Conservation (phyloP, 2,113 vertebrate species). For the Chascanopsetta lugubris region DNA sequence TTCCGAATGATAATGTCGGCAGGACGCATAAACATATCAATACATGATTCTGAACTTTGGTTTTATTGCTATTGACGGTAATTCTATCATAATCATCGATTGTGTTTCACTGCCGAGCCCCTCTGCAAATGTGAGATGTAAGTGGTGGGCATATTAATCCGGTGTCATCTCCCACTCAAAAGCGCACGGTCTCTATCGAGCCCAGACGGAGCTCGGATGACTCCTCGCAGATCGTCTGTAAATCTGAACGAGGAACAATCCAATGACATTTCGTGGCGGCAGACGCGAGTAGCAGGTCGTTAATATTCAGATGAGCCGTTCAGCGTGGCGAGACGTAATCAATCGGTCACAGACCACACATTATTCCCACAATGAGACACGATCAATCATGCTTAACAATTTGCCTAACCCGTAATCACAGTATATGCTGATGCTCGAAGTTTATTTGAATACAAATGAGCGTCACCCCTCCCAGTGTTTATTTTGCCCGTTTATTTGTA, state of each 20-base stretch:
- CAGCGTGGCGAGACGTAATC: slow-evolving; percentile 37
- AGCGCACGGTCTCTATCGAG: neutral
- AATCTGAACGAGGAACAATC: slow-evolving; percentile 30
- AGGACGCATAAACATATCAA: no score
- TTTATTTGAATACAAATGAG: slow-evolving; percentile 75
- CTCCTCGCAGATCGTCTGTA: slow-evolving; percentile 4
- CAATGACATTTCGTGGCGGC: slow-evolving; percentile 34
- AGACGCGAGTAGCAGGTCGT: slow-evolving; percentile 33
- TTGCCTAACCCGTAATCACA: slow-evolving; percentile 66
- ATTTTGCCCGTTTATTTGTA: neutral
- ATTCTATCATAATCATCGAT: no score
- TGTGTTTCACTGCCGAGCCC: no score
- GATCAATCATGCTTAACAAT: slow-evolving; percentile 73
- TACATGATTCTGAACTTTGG: no score
- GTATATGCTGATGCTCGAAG: slow-evolving; percentile 64
- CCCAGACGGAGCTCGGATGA: slow-evolving; percentile 11
- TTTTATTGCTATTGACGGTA: no score
- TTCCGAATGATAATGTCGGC: no score
- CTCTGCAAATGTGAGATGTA: neutral
- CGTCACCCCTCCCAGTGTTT: neutral
- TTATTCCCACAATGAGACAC: slow-evolving; percentile 70
- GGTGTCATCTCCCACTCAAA: neutral
- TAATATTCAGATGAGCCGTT: slow-evolving; percentile 65
- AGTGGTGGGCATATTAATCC: neutral
- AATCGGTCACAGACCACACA: slow-evolving; percentile 64